phyloP scores from a whole-genome alignment of 2,113 vertebrate species.

The Cyphomyrus discorhynchus region DNA sequence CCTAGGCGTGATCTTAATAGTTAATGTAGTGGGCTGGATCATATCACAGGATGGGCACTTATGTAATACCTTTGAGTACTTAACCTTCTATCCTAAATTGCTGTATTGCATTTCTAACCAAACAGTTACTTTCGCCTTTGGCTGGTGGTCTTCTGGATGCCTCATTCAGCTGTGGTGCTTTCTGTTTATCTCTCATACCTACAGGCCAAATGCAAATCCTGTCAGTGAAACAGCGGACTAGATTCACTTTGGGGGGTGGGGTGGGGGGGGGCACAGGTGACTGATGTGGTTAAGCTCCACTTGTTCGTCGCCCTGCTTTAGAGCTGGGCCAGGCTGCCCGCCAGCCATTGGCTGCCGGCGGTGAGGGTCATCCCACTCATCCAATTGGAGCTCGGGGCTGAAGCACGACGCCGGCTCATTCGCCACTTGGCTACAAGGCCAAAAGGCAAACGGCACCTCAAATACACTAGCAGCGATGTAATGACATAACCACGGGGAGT shows the following conservation, averaged over 20 bases:
- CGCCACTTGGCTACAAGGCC: not conserved
- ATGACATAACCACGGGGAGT: not conserved
- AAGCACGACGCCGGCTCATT: not conserved
- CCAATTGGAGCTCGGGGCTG: not conserved
- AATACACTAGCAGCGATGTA: not conserved
- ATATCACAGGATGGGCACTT: conserved; percentile 1
- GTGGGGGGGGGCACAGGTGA: not conserved
- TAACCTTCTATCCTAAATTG: not conserved
- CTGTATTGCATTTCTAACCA: not conserved
- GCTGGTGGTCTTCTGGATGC: not conserved
- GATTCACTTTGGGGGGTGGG: not conserved
- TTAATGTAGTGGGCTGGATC: not conserved
- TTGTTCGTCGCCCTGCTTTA: not conserved
- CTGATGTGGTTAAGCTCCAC: not conserved
- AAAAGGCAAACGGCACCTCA: not conserved
- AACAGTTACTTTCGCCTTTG: not conserved
- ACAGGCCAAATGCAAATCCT: not conserved
- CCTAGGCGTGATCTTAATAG: not conserved
- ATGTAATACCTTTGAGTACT: not conserved
- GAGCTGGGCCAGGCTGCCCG: not conserved
- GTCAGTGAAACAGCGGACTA: not conserved
- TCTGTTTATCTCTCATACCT: not conserved
- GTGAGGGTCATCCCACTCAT: not conserved
- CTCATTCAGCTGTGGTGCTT: not conserved
- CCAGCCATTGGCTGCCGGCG: not conserved